Evolutionary conservation across 2,113 vertebrate genomes (phyloP), one percentile per base, ranked within the genome.

Genomic region (Paratilapia polleni): DNA sequence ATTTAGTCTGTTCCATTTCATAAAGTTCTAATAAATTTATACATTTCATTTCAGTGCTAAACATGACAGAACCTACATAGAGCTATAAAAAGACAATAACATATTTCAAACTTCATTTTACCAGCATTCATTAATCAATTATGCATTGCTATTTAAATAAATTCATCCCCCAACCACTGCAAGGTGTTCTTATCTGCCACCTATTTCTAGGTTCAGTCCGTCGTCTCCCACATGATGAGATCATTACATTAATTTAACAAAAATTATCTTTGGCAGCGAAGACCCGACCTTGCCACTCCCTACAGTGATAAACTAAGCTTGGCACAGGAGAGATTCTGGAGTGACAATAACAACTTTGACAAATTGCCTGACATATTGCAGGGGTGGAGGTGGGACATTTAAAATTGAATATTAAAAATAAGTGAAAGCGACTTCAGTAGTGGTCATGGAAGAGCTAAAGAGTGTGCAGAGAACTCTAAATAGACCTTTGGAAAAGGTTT

Each of bases 321-420:
- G 68, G 47, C 17, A 31, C 47, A 54, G 47, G 47, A 73, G 47
- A 31, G 47, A 73, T 43, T 52, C 24, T 17, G 26, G 68, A 73
- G 68, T 73, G 68, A 73, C 68, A 73, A 73, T 73, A 73, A 34
- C 47, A 73, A n/a, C 47, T 73, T 73, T 73, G 68, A 73, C 26
- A 52, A 73, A 52, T 73, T 73, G 26, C 66, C 24, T 52, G 43
- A 73, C 26, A 54, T 73, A 34, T 52, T 52, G 52, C 68, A 52
- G 47, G 6, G 68, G 68, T 52, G 26, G 47, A 73, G 68, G 68
- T 73, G 17, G 68, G 31, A 52, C 68, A 54, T 73, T 73, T 54
- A 73, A 73, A 49, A 73, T 73, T 28, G 47, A 73, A 73, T 68
- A 73, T 52, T 54, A 52, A 54, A 73, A 73, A 73, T 31, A 31